Evolutionary conservation across 2,113 vertebrate genomes (phyloP).

Genomic region (Cottus gobio): DNA sequence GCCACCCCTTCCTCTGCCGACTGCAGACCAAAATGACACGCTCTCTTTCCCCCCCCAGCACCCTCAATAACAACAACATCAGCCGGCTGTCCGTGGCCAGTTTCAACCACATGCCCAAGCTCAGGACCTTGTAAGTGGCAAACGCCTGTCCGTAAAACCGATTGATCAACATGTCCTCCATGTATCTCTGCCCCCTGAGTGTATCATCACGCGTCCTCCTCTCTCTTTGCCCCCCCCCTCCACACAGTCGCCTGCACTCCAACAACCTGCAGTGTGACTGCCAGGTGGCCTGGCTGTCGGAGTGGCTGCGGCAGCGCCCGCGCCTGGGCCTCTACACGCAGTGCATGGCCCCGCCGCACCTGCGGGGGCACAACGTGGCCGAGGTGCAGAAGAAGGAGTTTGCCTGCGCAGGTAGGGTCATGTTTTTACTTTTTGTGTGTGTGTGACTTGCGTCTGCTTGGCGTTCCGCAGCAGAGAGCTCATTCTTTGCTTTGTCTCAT

Average conservation of each 20-base stretch:
- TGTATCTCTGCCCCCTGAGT: slow-evolving; percentile 33
- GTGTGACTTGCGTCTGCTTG: slow-evolving; percentile 6
- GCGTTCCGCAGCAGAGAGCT: slow-evolving; percentile 22
- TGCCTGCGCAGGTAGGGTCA: slow-evolving; percentile 90
- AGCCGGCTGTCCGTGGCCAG: slow-evolving; percentile 96
- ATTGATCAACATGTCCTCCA: slow-evolving; percentile 49
- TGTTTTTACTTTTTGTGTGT: background rate
- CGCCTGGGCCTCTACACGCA: slow-evolving; percentile 97
- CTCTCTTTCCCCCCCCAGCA: slow-evolving; percentile 81
- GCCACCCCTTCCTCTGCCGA: background rate
- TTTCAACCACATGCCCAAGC: slow-evolving; percentile 99
- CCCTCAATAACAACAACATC: slow-evolving; percentile 99
- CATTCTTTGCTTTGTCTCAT: slow-evolving; percentile 70
- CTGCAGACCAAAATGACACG: too few relatives aligned
- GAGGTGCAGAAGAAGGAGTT: slow-evolving; percentile 98
- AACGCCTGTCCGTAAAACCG: slow-evolving; percentile 26
- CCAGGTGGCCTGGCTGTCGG: slow-evolving; percentile 96
- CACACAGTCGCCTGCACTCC: slow-evolving; percentile 93
- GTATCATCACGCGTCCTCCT: slow-evolving; percentile 49
- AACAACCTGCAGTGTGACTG: slow-evolving; percentile 98
- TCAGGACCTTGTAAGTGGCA: slow-evolving; percentile 97
- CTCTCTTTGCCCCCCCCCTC: background rate
- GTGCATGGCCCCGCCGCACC: slow-evolving; percentile 92
- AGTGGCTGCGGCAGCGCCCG: slow-evolving; percentile 97
- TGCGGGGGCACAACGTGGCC: slow-evolving; percentile 95